A percentile compares a stretch with the other conserved stretches of the same genome.
These are phyloP conservation scores for Ptilodon capucinus DNA, from an alignment of 2,888 invertebrate species.

Conservation along the genomic window DNA sequence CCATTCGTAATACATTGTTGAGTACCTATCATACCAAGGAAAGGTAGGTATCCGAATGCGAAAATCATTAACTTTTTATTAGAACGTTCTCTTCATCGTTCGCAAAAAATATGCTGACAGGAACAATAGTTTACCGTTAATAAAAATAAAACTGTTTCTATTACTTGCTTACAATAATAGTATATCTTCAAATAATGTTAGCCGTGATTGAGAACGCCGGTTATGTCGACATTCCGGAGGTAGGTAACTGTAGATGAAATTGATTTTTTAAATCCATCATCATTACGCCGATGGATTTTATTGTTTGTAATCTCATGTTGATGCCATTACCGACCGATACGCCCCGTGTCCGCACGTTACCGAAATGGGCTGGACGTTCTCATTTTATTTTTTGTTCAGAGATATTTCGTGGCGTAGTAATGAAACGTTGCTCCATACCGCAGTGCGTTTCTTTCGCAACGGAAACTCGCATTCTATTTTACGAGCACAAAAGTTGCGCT, in stretches of 20 bases:
- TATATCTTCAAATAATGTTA: conserved; percentile 21
- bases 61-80: background rate
- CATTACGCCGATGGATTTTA: conserved; percentile 65
- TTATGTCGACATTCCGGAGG: conserved; percentile 44
- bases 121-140: background rate
- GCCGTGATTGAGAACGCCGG: conserved; percentile 45
- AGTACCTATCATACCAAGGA: background rate
- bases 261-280: conserved; percentile 72
- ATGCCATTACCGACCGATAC: conserved; percentile 59
- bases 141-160: background rate
- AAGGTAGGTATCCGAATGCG: background rate
- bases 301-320: conserved; percentile 67
- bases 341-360: conserved; percentile 68
- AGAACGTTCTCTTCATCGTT: background rate
- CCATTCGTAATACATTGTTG: background rate
- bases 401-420: conserved; percentile 57
- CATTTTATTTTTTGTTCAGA: conserved; percentile 62
- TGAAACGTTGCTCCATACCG: conserved; percentile 56
- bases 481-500: conserved; percentile 53
- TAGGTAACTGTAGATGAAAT: conserved; percentile 67
- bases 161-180: background rate
- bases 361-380: conserved; percentile 54
- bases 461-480: conserved; percentile 61
- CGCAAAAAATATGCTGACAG: background rate
- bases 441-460: conserved; percentile 48